A percentile compares a stretch with the other conserved stretches of the same genome.
phyloP scores from a whole-genome alignment of 2,888 invertebrate genomes.

The Tipula lateralis region DNA sequence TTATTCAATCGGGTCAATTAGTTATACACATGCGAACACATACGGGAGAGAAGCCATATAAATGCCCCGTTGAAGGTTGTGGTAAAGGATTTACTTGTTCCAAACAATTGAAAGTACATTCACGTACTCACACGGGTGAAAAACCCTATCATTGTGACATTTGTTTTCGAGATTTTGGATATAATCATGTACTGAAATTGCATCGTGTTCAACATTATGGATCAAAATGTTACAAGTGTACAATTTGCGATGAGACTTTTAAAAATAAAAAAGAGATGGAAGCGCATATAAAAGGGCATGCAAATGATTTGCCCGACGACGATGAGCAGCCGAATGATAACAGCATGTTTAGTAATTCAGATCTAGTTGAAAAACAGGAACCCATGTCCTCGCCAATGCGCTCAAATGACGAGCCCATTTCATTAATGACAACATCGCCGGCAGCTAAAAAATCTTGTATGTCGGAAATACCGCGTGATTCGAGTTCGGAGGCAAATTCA shows the following conservation, averaged over 20 bases:
- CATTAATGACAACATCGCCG: slow-evolving; percentile 46
- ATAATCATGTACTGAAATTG: slow-evolving; percentile 83
- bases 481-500: slow-evolving; percentile 36
- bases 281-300: slow-evolving; percentile 76
- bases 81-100: slow-evolving; percentile 89
- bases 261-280: slow-evolving; percentile 89
- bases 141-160: slow-evolving; percentile 89
- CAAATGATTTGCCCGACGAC: slow-evolving; percentile 57
- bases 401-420: slow-evolving; percentile 35
- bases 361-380: neutral
- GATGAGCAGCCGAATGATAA: slow-evolving; percentile 39
- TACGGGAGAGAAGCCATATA: slow-evolving; percentile 83
- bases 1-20: slow-evolving; percentile 85
- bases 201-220: slow-evolving; percentile 89
- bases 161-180: slow-evolving; percentile 84
- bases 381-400: neutral
- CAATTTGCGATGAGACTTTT: slow-evolving; percentile 85
- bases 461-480: slow-evolving; percentile 35
- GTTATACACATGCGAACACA: slow-evolving; percentile 89
- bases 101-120: slow-evolving; percentile 81
- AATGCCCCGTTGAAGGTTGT: slow-evolving; percentile 74
- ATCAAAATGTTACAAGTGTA: slow-evolving; percentile 88
- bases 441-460: slow-evolving; percentile 33
- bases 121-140: slow-evolving; percentile 85
- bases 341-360: neutral